A percentile compares a stretch with the other conserved stretches of the same genome.
Conservation (phyloP, 2,888 invertebrate genomes). For the Ashinkailepas kermadecensis region DNA sequence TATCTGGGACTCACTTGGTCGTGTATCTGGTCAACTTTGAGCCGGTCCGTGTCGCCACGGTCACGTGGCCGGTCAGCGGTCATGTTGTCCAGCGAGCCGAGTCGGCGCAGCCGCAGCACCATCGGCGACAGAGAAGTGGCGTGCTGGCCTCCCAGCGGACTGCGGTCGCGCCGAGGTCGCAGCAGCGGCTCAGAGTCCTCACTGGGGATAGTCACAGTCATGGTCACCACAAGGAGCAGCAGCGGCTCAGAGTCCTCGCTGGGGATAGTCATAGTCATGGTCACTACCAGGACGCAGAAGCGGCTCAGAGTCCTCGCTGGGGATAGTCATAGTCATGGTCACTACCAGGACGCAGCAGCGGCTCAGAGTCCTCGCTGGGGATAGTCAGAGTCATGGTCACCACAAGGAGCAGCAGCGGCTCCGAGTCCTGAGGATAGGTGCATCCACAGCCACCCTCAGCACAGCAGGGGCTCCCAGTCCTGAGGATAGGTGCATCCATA, state of each 20-base stretch:
- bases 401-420: too few species aligned
- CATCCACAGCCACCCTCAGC: too few species aligned
- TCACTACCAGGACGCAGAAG: too few species aligned
- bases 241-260: not conserved
- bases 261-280: not conserved
- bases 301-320: too few species aligned
- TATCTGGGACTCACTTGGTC: not conserved
- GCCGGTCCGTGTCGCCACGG: not conserved
- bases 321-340: too few species aligned
- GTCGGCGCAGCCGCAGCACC: conserved; percentile 4
- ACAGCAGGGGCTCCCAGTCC: too few species aligned
- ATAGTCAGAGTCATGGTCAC: too few species aligned
- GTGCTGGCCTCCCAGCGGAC: not conserved
- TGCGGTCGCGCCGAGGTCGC: not conserved
- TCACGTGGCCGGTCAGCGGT: not conserved
- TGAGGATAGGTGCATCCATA: too few species aligned
- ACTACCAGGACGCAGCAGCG: too few species aligned
- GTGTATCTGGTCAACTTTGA: conserved; percentile 12
- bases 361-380: too few species aligned
- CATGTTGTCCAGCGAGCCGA: conserved; percentile 18
- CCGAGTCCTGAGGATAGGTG: too few species aligned
- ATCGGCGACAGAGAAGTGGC: not conserved
- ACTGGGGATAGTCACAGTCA: not conserved
- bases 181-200: conserved; percentile 20
- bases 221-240: not conserved